Conservation (phyloP, 2,888 invertebrate genomes). For the Flabesymbios commensalis region DNA sequence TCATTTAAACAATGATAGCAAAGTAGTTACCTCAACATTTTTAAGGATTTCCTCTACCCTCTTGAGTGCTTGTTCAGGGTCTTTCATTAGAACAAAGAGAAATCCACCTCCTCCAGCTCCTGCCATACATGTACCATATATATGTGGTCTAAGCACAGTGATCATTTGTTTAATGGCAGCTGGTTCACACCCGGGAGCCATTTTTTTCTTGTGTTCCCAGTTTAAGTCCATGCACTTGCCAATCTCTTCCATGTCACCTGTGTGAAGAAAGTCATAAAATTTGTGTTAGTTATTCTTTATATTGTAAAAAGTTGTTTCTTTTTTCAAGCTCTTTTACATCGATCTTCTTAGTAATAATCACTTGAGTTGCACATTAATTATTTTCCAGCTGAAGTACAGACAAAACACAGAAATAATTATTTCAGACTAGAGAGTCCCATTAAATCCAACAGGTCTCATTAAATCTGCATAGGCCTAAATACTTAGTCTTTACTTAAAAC, state of each 20-base stretch:
- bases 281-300: not conserved
- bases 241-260: slow-evolving; percentile 55
- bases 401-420: too few relatives aligned
- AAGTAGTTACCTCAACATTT: slow-evolving; percentile 3
- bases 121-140: slow-evolving; percentile 57
- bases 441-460: too few relatives aligned
- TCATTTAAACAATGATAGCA: not conserved
- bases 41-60: slow-evolving; percentile 6
- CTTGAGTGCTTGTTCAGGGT: slow-evolving; percentile 36
- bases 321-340: not conserved
- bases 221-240: slow-evolving; percentile 57
- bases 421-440: too few relatives aligned
- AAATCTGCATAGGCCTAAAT: too few relatives aligned
- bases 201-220: slow-evolving; percentile 61
- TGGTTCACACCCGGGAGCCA: slow-evolving; percentile 63
- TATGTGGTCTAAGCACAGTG: slow-evolving; percentile 45
- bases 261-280: not conserved
- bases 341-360: not conserved
- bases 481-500: too few relatives aligned
- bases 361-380: too few relatives aligned
- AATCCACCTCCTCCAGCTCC: slow-evolving; percentile 64
- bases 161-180: slow-evolving; percentile 53
- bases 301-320: not conserved
- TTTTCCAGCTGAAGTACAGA: too few relatives aligned
- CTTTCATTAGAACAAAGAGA: slow-evolving; percentile 55